These are phyloP conservation scores for Oreochromis grahami DNA, from an alignment of 2,797 vertebrate species.

Conservation along the genomic window DNA sequence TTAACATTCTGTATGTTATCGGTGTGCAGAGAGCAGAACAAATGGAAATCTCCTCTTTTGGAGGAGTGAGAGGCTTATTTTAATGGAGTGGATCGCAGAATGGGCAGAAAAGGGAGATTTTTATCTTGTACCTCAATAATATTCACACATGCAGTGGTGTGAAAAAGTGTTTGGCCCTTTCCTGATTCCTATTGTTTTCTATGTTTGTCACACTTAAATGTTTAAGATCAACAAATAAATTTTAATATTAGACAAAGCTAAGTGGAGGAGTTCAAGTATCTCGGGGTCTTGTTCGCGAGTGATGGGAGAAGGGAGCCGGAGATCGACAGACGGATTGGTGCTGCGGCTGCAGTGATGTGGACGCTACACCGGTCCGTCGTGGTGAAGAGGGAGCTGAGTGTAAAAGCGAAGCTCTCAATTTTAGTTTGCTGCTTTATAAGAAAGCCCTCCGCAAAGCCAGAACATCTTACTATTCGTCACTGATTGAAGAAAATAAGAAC, in stretches of 20 bases:
- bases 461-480: no score
- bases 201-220: background rate
- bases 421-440: no score
- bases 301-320: no score
- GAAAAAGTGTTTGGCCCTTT: background rate
- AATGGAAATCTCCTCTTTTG: slow-evolving; percentile 12
- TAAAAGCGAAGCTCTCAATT: no score
- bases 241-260: background rate
- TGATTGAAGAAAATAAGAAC: no score
- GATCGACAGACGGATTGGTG: no score
- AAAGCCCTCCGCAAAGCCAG: no score
- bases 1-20: background rate
- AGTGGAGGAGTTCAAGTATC: no score
- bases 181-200: background rate
- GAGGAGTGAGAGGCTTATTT: slow-evolving; percentile 29
- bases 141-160: background rate
- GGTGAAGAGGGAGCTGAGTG: no score
- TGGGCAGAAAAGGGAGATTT: slow-evolving; percentile 3
- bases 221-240: background rate
- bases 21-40: background rate
- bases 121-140: slow-evolving; percentile 16
- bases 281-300: no score
- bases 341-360: no score
- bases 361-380: no score
- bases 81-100: slow-evolving; percentile 16